Conservation (phyloP, 1,140 invertebrate species). For the Zaprionus ghesquierei region DNA sequence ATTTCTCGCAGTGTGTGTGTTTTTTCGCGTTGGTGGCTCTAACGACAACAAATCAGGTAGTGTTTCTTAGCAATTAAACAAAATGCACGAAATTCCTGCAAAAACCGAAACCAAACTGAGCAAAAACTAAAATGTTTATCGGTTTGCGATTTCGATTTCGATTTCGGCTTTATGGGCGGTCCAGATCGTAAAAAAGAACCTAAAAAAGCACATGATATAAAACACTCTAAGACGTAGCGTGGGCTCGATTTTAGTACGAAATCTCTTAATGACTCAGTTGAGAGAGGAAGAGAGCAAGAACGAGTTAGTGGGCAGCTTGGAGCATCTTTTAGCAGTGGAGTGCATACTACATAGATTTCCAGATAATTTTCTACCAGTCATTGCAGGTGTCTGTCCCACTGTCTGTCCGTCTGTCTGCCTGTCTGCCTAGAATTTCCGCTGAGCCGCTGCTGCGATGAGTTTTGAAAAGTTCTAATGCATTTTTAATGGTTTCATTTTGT, state of each 20-base stretch:
- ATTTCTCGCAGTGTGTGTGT: no score
- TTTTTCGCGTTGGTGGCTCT: conserved; percentile 38
- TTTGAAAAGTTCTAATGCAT: conserved; percentile 58
- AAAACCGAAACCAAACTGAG: conserved; percentile 1
- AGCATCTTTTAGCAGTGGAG: conserved; percentile 26
- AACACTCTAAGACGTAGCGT: conserved; percentile 36
- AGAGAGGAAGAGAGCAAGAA: background rate
- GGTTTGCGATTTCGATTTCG: conserved; percentile 45
- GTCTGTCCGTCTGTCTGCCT: conserved; percentile 19
- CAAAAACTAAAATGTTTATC: conserved; percentile 39
- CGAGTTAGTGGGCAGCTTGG: background rate
- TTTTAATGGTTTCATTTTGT: conserved; percentile 60
- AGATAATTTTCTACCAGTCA: conserved; percentile 57
- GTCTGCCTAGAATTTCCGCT: conserved; percentile 49
- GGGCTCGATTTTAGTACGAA: conserved; percentile 44
- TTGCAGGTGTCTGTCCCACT: conserved; percentile 53
- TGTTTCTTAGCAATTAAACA: conserved; percentile 25
- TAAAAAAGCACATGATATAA: conserved; percentile 42
- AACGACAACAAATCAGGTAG: conserved; percentile 12
- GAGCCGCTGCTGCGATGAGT: background rate
- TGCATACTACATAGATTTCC: conserved; percentile 1
- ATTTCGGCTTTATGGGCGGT: conserved; percentile 31
- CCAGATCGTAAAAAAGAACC: conserved; percentile 22
- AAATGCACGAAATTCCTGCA: conserved; percentile 2
- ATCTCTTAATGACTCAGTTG: conserved; percentile 33